A percentile compares a stretch with the other conserved stretches of the same genome.
Conservation (phyloP, 2,113 vertebrate genomes). For the Malurus alboscapulatus region DNA sequence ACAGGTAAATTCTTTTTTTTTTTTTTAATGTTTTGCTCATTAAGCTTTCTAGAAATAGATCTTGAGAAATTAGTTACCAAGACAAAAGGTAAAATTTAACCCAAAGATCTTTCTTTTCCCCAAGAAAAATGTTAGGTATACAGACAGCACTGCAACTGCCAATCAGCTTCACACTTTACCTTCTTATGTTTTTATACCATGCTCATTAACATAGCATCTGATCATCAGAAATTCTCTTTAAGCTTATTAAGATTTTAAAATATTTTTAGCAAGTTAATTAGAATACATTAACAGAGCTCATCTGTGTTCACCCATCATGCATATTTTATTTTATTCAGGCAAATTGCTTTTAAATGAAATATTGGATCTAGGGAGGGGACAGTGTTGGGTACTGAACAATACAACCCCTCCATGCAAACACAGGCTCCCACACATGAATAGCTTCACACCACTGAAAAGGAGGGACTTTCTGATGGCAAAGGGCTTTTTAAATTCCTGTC, state of each 20-base stretch:
- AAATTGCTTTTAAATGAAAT: conserved; percentile 67
- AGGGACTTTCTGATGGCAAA: neutral
- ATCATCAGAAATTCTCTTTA: conserved; percentile 67
- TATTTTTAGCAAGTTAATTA: conserved; percentile 73
- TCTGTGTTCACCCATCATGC: conserved; percentile 69
- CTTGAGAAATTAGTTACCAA: conserved; percentile 7
- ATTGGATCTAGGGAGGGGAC: neutral
- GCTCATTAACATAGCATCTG: conserved; percentile 64
- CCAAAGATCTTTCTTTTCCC: neutral
- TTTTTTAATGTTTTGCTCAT: neutral
- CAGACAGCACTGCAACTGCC: conserved; percentile 2
- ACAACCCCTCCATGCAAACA: neutral
- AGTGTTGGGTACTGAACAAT: conserved; percentile 12
- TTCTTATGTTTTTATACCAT: conserved; percentile 51
- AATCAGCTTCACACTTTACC: conserved; percentile 29
- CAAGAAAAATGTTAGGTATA: neutral
- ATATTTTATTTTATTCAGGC: conserved; percentile 65
- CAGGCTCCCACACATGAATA: neutral
- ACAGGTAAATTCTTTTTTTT: neutral
- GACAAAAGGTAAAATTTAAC: conserved; percentile 15
- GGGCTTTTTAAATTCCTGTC: neutral
- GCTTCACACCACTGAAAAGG: neutral
- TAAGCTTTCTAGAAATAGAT: neutral
- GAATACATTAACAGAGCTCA: conserved; percentile 68
- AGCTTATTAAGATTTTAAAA: conserved; percentile 71